phyloP scores from a whole-genome alignment of 2,888 invertebrate species.

The Heliconius charithonia region DNA sequence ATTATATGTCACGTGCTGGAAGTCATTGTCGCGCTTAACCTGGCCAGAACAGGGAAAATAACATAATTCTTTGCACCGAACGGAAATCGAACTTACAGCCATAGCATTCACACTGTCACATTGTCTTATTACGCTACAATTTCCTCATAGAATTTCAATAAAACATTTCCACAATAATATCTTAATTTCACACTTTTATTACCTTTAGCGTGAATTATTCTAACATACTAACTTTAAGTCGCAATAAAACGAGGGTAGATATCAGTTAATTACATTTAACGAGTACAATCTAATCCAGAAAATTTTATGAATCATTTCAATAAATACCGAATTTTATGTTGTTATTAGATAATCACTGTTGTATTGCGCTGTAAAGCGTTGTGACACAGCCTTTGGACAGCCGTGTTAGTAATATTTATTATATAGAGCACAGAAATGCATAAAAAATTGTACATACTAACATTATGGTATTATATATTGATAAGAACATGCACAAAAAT shows the following conservation, averaged over 20 bases:
- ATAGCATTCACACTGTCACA: background rate
- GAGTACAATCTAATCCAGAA: background rate
- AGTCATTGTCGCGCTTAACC: background rate
- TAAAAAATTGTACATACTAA: no score
- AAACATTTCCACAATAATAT: background rate
- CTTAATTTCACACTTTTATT: background rate
- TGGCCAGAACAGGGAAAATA: no score
- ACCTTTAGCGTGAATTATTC: background rate
- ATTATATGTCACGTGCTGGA: background rate
- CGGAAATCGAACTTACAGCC: background rate
- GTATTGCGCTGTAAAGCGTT: slow-evolving; percentile 9
- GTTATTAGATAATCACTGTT: slow-evolving; percentile 24
- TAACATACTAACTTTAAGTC: background rate
- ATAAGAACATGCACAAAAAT: no score
- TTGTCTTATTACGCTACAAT: background rate
- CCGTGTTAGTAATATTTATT: background rate
- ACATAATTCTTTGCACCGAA: no score
- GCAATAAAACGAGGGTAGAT: background rate
- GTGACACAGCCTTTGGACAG: background rate
- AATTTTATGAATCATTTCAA: slow-evolving; percentile 16
- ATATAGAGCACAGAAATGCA: background rate
- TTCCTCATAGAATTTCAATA: background rate
- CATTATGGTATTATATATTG: no score
- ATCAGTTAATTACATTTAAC: slow-evolving; percentile 12
- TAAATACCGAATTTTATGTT: slow-evolving; percentile 11